Evolutionary conservation across 1,140 invertebrate genomes (phyloP).

Genomic region (Solenopsis invicta): DNA sequence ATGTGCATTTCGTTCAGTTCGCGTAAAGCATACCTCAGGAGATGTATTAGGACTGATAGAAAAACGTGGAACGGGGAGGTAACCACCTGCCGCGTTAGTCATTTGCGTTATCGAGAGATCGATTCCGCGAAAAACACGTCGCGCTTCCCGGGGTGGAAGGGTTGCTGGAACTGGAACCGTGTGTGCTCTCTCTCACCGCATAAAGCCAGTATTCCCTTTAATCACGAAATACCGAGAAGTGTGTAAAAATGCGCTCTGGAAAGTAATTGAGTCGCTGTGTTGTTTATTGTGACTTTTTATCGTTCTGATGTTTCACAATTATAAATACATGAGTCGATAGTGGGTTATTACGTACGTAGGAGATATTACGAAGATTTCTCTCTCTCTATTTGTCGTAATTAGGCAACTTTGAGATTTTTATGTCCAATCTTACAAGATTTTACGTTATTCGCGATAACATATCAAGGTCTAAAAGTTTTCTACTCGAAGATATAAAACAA

Average conservation of each 20-base stretch:
- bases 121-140: slow-evolving; percentile 71
- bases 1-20: slow-evolving; percentile 76
- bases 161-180: neutral
- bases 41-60: slow-evolving; percentile 59
- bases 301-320: neutral
- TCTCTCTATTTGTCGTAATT: neutral
- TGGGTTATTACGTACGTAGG: neutral
- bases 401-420: neutral
- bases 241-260: neutral
- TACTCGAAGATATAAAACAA: too few species aligned
- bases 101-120: slow-evolving; percentile 77
- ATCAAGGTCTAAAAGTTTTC: too few species aligned
- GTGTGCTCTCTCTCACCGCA: neutral
- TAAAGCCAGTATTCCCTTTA: neutral
- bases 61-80: neutral
- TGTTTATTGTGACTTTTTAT: neutral
- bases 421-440: neutral
- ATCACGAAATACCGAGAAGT: neutral
- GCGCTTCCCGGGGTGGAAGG: neutral
- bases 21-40: slow-evolving; percentile 72
- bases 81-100: slow-evolving; percentile 64
- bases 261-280: neutral
- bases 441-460: neutral
- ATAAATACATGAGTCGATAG: neutral
- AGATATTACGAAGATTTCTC: neutral